Base-by-base conservation (phyloP, 2,888 invertebrate species). In the Argyresthia albistria region DNA sequence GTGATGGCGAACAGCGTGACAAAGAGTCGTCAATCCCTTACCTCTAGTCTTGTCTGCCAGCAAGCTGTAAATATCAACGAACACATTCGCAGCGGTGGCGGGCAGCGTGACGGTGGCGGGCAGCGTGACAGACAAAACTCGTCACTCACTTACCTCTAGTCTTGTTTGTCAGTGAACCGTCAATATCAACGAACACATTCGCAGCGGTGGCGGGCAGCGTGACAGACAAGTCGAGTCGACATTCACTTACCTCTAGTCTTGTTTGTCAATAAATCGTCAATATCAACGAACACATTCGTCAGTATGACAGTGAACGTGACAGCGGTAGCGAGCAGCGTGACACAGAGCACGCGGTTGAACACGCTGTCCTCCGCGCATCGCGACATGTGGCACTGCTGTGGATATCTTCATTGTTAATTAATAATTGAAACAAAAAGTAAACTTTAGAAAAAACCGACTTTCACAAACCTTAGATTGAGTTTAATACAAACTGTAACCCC, bases 181-280 rank as follows among this genome's bases (percentile, higher is more conserved):
- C 83, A 10, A 86, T 80, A 50, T 86, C 84, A 1, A 86, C 64
- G 49, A 84, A 86, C 0, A 83, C 79, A 46, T 81, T 79, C 0
- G n/a, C n/a, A n/a, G n/a, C n/a, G n/a, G n/a, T n/a, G n/a, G n/a
- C n/a, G n/a, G n/a, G n/a, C n/a, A n/a, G n/a, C n/a, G n/a, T n/a
- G n/a, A n/a, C n/a, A n/a, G n/a, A n/a, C 1, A 77, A 66, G 0
- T 61, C 69, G n/a, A n/a, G n/a, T n/a, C n/a, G n/a, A n/a, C n/a
- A n/a, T n/a, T n/a, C n/a, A 46, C 53, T 57, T 54, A 76, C 73
- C 65, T 64, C 64, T 67, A 46, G 64, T 62, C 51, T 73, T 76
- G 7, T 59, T 66, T 0, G 63, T 59, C 10, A 84, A 54, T 9
- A 82, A 43, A 0, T 75, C 74, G 56, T 86, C 83, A 10, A 86